These are phyloP conservation scores for Platysternon megacephalum DNA, from an alignment of 2,113 vertebrate species.

Conservation along the genomic window DNA sequence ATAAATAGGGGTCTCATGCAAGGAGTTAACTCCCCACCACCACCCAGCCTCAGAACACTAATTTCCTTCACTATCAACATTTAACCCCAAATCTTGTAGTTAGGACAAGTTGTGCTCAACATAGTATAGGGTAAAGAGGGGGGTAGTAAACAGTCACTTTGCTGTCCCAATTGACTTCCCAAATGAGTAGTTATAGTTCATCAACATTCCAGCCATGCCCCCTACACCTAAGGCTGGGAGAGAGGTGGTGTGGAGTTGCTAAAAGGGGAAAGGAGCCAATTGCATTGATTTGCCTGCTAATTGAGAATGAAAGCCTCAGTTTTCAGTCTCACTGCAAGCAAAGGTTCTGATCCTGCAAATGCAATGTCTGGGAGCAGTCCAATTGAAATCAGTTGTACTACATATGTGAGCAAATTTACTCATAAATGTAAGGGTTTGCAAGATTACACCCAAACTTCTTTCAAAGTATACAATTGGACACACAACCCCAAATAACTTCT, in stretches of 20 bases:
- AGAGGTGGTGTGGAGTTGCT: neutral
- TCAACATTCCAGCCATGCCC: rapidly evolving
- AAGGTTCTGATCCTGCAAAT: neutral
- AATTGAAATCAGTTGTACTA: neutral
- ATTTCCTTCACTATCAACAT: neutral
- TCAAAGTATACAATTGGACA: neutral
- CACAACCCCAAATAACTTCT: neutral
- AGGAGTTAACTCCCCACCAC: neutral
- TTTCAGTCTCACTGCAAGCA: neutral
- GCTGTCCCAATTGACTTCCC: neutral
- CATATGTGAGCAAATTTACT: neutral
- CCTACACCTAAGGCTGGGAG: neutral
- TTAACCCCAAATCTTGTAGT: neutral
- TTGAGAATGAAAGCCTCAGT: neutral
- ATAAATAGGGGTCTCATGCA: neutral
- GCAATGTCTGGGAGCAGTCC: neutral
- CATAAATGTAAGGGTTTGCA: neutral
- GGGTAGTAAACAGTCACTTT: neutral
- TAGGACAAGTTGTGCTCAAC: rapidly evolving
- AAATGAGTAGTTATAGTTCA: neutral
- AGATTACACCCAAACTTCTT: neutral
- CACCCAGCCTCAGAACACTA: neutral
- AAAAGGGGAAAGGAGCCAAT: neutral
- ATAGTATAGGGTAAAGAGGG: rapidly evolving
- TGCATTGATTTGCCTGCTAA: neutral